Conservation (phyloP, 2,113 vertebrate species). For the Serinus canaria region DNA sequence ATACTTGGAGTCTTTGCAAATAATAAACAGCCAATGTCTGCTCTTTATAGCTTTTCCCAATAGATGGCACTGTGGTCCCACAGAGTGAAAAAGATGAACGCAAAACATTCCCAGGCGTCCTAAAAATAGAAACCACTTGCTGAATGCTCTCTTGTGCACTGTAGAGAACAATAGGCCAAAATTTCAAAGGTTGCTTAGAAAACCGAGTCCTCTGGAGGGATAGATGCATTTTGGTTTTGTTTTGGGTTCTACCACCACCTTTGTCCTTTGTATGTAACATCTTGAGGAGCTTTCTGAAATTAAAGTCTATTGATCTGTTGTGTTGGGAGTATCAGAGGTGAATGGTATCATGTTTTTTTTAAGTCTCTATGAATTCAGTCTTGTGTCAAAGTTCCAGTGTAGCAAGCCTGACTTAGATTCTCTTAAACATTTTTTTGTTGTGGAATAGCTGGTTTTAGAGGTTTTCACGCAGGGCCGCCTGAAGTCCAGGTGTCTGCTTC, state of each 20-base stretch:
- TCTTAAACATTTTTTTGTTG: background rate
- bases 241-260: background rate
- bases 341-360: background rate
- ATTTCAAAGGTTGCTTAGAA: background rate
- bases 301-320: background rate
- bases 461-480: background rate
- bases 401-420: background rate
- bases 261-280: background rate
- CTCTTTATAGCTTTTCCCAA: background rate
- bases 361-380: background rate
- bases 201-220: background rate
- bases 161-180: constrained; percentile 17
- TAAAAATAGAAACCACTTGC: constrained; percentile 54
- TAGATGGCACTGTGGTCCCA: constrained; percentile 56
- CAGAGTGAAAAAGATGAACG: background rate
- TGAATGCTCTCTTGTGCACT: background rate
- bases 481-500: background rate
- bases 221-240: background rate
- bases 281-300: background rate
- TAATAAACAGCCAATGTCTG: background rate
- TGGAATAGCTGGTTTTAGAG: background rate
- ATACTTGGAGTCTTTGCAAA: background rate
- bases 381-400: background rate
- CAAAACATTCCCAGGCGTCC: background rate
- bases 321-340: background rate